Conservation (phyloP, 1,140 invertebrate species). For the Stegodyphus mimosarum region DNA sequence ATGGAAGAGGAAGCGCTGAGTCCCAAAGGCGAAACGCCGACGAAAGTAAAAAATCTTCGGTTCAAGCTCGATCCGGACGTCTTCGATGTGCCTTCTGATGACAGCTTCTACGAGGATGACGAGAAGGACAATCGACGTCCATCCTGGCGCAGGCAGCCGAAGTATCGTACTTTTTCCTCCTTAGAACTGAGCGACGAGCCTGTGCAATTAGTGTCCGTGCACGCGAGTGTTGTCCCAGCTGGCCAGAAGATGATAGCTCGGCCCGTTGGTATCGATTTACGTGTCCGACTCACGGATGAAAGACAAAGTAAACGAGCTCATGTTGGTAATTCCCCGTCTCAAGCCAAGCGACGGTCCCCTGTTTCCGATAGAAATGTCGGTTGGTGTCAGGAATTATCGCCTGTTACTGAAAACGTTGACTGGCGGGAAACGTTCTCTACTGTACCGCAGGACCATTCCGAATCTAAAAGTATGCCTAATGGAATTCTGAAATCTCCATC, state of each 20-base stretch:
- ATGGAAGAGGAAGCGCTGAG: slow-evolving; percentile 25
- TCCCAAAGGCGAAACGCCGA: slow-evolving; percentile 47
- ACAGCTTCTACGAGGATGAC: slow-evolving; percentile 49
- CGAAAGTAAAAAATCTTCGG: slow-evolving; percentile 52
- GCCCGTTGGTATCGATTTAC: slow-evolving; percentile 45
- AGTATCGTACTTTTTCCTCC: slow-evolving; percentile 28
- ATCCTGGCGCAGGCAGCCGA: slow-evolving; percentile 3
- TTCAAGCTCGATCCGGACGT: slow-evolving; percentile 56
- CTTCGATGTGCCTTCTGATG: slow-evolving; percentile 54
- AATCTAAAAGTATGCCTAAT: slow-evolving; percentile 18
- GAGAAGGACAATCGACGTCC: neutral
- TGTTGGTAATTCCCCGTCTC: slow-evolving; percentile 8
- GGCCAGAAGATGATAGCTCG: slow-evolving; percentile 48
- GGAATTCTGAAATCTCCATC: slow-evolving; percentile 49
- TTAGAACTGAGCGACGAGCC: slow-evolving; percentile 38
- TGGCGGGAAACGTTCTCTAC: slow-evolving; percentile 42
- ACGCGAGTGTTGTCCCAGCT: slow-evolving; percentile 50
- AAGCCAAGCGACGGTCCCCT: slow-evolving; percentile 36
- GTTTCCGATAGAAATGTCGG: slow-evolving; percentile 28
- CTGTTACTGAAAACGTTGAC: slow-evolving; percentile 52
- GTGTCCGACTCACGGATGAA: slow-evolving; percentile 37
- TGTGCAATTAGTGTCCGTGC: slow-evolving; percentile 37
- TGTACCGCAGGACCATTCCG: neutral
- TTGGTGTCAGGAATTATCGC: slow-evolving; percentile 46
- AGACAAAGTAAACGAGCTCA: slow-evolving; percentile 30